Conservation (phyloP, 2,797 vertebrate genomes). For the Lagorchestes hirsutus region DNA sequence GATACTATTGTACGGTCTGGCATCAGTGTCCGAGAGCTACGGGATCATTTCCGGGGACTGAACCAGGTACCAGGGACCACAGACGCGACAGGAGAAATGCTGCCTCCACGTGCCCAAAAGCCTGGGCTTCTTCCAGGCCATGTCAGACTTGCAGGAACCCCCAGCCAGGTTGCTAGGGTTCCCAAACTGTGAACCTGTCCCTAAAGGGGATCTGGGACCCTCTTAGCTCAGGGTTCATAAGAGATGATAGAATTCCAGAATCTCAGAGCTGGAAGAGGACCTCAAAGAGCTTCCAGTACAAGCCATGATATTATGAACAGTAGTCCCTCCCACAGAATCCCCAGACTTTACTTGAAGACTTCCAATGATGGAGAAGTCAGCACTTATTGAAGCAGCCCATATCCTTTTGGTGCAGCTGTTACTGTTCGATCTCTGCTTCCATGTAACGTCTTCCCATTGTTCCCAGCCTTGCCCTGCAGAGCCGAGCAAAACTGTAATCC, state of each 20-base stretch:
- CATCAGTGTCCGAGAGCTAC: conserved; percentile 73
- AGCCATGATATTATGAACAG: neutral
- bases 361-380: neutral
- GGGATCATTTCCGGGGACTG: conserved; percentile 59
- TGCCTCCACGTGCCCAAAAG: neutral
- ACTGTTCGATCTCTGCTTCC: neutral
- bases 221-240: neutral
- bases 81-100: neutral
- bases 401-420: neutral
- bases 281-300: neutral
- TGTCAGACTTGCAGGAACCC: neutral
- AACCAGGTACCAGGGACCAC: neutral
- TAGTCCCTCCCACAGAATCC: neutral
- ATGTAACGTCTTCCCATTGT: neutral
- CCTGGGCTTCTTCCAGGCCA: neutral
- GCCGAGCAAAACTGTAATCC: neutral
- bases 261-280: neutral
- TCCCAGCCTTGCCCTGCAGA: neutral
- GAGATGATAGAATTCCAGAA: neutral
- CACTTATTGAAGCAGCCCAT: neutral
- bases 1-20: conserved; percentile 73
- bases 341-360: neutral
- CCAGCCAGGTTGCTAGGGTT: conserved; percentile 21
- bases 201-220: neutral
- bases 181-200: neutral